Base-by-base conservation (phyloP, 2,113 vertebrate genomes). In the Dromaius novaehollandiae region DNA sequence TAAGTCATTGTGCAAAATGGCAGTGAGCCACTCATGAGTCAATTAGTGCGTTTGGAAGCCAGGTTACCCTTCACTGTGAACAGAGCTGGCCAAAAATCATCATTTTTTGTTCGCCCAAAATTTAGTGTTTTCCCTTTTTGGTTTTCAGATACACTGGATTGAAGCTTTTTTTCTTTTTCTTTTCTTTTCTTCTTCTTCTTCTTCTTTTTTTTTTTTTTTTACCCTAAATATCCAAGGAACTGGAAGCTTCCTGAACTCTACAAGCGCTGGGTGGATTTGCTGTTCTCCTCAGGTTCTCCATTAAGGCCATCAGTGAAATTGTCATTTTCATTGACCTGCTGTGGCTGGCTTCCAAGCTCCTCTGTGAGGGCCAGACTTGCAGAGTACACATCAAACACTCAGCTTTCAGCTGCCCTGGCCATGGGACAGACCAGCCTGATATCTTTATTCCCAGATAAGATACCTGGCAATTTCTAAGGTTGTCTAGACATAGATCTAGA, bases 31-130 rank as follows among this genome's bases (percentile, higher is more conserved):
- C 91, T 75, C 88, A 16, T 63, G 50, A 89, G 44, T 21, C 44
- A 24, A 9, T 21, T 95, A 95, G 94, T 5, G 63, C 32, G 85
- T 44, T 93, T 93, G 70, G n/a, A 91, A 93, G 44, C 8, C 70
- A 61, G 84, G 40, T 73, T 92, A 4, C 82, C 48, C 40, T 87
- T 93, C 53, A 26, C 58, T 1, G 1, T 66, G 48, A 58, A 12
- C n/a, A 82, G 19, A 5, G 17, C 61, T 95, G 85, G 89, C 75
- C 71, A 88, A 74, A 91, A 14, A 25, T 30, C 82, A 53, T 85
- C 16, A 44, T 74, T 80, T 48, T 90, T 89, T 60, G 19, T 66
- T 53, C 94, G 44, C 58, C 63, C 82, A 78, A 56, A n/a, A 70
- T n/a, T 80, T 34, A 50, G 5, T 11, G 7, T n/a, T 9, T 5